These are phyloP conservation scores for Lordiphosa andalusiaca DNA, from an alignment of 2,888 invertebrate species.

Conservation along the genomic window DNA sequence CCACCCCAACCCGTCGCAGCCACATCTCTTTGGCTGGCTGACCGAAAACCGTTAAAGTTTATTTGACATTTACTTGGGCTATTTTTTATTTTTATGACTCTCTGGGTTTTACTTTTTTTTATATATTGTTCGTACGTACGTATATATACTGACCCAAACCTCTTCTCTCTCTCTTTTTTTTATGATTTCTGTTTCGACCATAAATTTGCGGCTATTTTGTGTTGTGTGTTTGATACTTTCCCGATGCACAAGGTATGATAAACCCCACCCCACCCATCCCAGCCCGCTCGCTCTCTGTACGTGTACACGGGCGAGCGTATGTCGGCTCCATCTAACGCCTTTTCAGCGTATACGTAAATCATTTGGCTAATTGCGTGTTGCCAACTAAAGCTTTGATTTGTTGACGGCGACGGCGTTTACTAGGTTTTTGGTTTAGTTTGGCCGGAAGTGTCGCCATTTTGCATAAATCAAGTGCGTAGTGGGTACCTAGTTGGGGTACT, in stretches of 20 bases:
- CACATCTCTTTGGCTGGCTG: constrained; percentile 10
- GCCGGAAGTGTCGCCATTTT: constrained; percentile 66
- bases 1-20: constrained; percentile 21
- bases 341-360: constrained; percentile 66
- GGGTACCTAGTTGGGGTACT: too few relatives aligned
- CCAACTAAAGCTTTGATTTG: constrained; percentile 10
- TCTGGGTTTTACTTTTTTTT: constrained; percentile 48
- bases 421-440: constrained; percentile 6
- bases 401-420: background rate
- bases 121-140: background rate
- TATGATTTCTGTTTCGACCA: constrained; percentile 40
- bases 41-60: constrained; percentile 72
- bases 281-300: background rate
- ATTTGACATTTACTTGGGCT: constrained; percentile 77
- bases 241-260: constrained; percentile 39
- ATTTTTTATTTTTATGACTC: constrained; percentile 77
- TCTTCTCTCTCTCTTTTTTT: constrained; percentile 9
- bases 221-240: constrained; percentile 38
- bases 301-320: background rate
- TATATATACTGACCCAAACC: constrained; percentile 25
- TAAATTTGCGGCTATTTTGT: constrained; percentile 73
- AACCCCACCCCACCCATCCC: constrained; percentile 12
- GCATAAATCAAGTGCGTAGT: constrained; percentile 24
- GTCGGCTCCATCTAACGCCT: constrained; percentile 33
- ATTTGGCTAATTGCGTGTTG: constrained; percentile 58